These are phyloP conservation scores for Oryzias javanicus DNA, from an alignment of 2,113 vertebrate genomes.

Conservation along the genomic window DNA sequence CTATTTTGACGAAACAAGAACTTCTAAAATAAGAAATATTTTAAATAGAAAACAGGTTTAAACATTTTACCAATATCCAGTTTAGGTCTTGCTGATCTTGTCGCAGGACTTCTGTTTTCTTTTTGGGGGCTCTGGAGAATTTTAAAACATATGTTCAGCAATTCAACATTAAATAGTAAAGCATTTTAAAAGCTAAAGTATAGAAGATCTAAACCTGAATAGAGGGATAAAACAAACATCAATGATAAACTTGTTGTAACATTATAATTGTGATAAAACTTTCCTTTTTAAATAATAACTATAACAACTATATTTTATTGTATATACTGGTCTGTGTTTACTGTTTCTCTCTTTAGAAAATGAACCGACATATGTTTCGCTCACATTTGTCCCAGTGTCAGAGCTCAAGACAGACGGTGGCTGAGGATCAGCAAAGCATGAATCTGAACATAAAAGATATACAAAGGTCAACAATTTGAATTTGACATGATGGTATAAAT, in stretches of 20 bases:
- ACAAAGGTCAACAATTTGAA: neutral
- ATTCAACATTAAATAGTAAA: neutral
- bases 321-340: no score
- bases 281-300: no score
- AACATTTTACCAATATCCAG: slow-evolving; percentile 32
- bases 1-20: neutral
- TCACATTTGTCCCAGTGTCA: slow-evolving; percentile 4
- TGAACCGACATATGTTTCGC: neutral
- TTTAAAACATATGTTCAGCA: neutral
- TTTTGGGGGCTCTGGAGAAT: slow-evolving; percentile 26
- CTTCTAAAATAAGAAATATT: neutral
- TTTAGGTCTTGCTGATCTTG: slow-evolving; percentile 1
- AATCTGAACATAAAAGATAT: slow-evolving; percentile 17
- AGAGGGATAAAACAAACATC: no score
- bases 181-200: no score
- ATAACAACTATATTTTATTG: no score
- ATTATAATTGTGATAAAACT: no score
- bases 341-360: no score
- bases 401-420: slow-evolving; percentile 2
- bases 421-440: neutral
- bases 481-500: neutral
- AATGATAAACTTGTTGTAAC: no score
- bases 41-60: neutral
- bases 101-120: neutral
- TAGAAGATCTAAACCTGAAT: no score